These are phyloP conservation scores for Apeira syringaria DNA, from an alignment of 2,888 invertebrate genomes.

Conservation along the genomic window DNA sequence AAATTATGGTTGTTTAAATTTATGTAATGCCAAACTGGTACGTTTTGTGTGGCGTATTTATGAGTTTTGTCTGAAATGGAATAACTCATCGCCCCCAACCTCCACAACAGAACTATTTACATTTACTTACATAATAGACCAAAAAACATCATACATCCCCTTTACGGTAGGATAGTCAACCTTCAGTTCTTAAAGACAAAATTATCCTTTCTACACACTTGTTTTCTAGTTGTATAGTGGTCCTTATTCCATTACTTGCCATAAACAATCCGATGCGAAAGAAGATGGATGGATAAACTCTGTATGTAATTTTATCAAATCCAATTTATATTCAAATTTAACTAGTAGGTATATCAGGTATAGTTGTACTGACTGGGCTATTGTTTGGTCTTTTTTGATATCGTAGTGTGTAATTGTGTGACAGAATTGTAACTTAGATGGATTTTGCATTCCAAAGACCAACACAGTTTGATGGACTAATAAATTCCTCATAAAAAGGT, in stretches of 20 bases:
- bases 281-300: constrained; percentile 7
- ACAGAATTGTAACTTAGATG: constrained; percentile 52
- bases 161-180: too few species aligned
- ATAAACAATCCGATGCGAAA: constrained; percentile 3
- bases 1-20: too few species aligned
- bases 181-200: too few species aligned
- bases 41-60: too few species aligned
- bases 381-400: constrained; percentile 15
- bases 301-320: background rate
- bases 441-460: constrained; percentile 79
- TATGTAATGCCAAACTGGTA: too few species aligned
- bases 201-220: too few species aligned
- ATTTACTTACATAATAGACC: too few species aligned
- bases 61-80: too few species aligned
- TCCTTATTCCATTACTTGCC: background rate
- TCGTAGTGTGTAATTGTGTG: constrained; percentile 16
- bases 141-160: too few species aligned
- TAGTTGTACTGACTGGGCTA: constrained; percentile 15
- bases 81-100: too few species aligned
- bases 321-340: background rate
- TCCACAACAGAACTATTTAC: too few species aligned
- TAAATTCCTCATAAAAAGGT: constrained; percentile 51
- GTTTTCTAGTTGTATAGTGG: too few species aligned
- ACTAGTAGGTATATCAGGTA: constrained; percentile 1
- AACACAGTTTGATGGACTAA: constrained; percentile 77